Base-by-base conservation (phyloP, 2,113 vertebrate genomes). In the Pontoporia blainvillei region DNA sequence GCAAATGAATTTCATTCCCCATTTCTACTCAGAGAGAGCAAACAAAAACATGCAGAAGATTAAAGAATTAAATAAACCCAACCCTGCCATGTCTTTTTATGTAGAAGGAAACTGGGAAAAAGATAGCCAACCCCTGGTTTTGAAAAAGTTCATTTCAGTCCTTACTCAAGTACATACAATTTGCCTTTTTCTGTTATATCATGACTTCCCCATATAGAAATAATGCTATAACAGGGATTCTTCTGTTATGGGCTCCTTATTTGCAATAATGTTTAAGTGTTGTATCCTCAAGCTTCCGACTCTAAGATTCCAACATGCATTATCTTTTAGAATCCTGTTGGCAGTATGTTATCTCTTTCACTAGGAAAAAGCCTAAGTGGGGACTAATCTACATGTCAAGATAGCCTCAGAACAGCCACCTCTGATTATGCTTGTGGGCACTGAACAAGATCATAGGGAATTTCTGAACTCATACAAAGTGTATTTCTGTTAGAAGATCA, bases 61-160 rank as follows among this genome's bases (percentile, higher is more conserved):
- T 94, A 92, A 95, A 85, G 75, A 97, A 97, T 95, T 90, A 95
- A 91, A 93, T 66, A 95, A 97, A 96, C 57, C 21, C n/a, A 87
- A 72, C 27, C 66, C 84, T 36, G 84, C 54, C 15, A 62, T 59
- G 92, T 76, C 52, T 91, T 83, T 95, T 91, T 79, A 54, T 85
- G 84, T 57, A 91, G 91, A 71, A 95, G 69, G 36, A 86, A 96
- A 85, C 46, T 81, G 34, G 61, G 79, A 79, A 54, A 78, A 92
- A 94, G 64, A 93, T 34, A 88, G 21, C 34, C 23, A 69, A 36
- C 46, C 81, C 36, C 23, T 76, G 20, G 27, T 92, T 85, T 64
- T 64, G 44, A 83, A 84, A 82, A 85, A 91, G 78, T 91, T 95
- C 20, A 61, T 1, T n/a, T 41, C 1, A 82, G n/a, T 18, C 14